Conservation (phyloP, 23 tunicate genomes). For the Diplosoma virens region DNA sequence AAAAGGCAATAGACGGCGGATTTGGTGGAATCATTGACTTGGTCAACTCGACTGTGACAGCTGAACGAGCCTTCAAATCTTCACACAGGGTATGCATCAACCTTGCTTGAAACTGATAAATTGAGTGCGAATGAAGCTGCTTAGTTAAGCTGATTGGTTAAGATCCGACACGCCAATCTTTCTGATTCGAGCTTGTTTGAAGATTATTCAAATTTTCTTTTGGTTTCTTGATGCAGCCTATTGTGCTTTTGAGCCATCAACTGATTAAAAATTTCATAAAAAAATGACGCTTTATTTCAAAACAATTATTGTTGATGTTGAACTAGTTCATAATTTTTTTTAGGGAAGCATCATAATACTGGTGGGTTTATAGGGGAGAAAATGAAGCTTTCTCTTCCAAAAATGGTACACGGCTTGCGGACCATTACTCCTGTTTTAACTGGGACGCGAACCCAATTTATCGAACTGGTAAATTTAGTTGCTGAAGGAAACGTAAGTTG, state of each 20-base stretch:
- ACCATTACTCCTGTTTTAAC: constrained; percentile 35
- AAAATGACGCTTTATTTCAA: no score
- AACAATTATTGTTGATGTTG: no score
- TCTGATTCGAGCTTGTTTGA: no score
- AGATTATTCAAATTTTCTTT: no score
- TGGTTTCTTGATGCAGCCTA: no score
- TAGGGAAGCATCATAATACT: constrained; percentile 42
- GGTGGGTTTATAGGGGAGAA: constrained; percentile 61
- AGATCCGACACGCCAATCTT: no score
- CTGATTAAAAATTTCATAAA: no score
- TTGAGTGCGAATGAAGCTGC: no score
- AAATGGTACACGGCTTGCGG: constrained; percentile 33
- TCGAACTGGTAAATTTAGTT: constrained; percentile 32
- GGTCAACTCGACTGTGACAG: constrained; percentile 35
- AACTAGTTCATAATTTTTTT: no score
- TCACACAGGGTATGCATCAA: constrained; percentile 49
- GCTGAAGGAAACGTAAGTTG: constrained; percentile 19
- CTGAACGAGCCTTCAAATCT: constrained; percentile 39
- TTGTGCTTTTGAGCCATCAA: no score
- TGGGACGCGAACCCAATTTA: constrained; percentile 27
- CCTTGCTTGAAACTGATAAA: no score
- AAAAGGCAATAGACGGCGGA: constrained; percentile 26
- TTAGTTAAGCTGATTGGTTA: no score
- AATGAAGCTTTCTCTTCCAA: constrained; percentile 1
- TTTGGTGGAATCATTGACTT: constrained; percentile 60